A percentile compares a stretch with the other conserved stretches of the same genome.
Evolutionary conservation across 2,888 invertebrate species (phyloP).

Genomic region (Lasioglossum zephyrum): DNA sequence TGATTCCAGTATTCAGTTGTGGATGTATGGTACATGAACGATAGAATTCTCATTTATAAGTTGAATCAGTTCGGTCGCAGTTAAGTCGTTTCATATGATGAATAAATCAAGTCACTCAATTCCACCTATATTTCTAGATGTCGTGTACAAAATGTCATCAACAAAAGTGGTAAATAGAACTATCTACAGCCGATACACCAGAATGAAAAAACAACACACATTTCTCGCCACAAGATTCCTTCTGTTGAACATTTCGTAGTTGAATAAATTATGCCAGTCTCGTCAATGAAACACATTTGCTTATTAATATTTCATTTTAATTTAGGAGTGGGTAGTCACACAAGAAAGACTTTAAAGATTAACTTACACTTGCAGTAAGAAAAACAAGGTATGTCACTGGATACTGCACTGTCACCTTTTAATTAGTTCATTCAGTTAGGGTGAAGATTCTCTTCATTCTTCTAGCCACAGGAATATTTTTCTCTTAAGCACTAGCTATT

Average conservation of each 20-base stretch:
- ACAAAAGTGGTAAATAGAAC: background rate
- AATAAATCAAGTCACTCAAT: background rate
- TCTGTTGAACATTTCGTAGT: too few relatives aligned
- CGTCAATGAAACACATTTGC: background rate
- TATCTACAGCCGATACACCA: background rate
- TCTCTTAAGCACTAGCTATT: constrained; percentile 1
- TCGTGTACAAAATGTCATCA: background rate
- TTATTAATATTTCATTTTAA: background rate
- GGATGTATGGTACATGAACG: background rate
- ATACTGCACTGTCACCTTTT: background rate
- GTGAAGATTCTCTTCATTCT: background rate
- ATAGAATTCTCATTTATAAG: background rate
- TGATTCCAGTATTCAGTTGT: background rate
- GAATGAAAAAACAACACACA: background rate
- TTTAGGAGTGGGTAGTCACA: background rate
- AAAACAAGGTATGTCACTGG: background rate
- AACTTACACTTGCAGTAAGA: background rate
- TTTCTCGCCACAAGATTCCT: background rate
- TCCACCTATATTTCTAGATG: background rate
- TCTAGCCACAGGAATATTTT: background rate
- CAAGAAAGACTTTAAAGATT: background rate
- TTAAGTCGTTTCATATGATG: background rate
- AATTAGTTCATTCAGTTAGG: background rate
- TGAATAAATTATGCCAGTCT: background rate
- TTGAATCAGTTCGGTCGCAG: background rate